phyloP scores from a whole-genome alignment of 2,888 invertebrate genomes.

The Aphrophora alni region DNA sequence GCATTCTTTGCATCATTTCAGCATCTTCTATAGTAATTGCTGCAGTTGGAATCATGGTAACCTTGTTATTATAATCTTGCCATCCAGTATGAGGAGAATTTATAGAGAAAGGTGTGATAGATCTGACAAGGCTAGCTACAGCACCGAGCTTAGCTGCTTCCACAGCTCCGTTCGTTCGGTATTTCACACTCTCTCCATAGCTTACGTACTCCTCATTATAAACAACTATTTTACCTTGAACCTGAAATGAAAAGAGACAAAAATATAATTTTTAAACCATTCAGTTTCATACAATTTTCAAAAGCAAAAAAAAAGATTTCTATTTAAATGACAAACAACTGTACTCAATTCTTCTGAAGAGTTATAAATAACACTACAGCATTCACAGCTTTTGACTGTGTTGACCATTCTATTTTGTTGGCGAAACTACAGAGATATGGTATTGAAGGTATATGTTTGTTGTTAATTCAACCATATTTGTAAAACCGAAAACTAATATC shows the following conservation, averaged over 20 bases:
- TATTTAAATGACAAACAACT: no score
- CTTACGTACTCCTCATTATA: slow-evolving; percentile 70
- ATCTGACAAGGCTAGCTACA: slow-evolving; percentile 75
- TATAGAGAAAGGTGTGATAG: slow-evolving; percentile 78
- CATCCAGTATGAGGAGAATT: slow-evolving; percentile 79
- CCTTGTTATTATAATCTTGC: slow-evolving; percentile 66
- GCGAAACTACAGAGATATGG: no score
- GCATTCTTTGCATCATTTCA: slow-evolving; percentile 70
- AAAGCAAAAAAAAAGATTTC: no score
- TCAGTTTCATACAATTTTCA: no score
- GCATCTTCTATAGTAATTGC: slow-evolving; percentile 82
- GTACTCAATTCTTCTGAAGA: no score
- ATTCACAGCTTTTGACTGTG: no score
- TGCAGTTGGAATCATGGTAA: slow-evolving; percentile 73
- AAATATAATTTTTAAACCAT: background rate
- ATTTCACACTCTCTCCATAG: slow-evolving; percentile 71
- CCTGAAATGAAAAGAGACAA: slow-evolving; percentile 55
- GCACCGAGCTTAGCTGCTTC: slow-evolving; percentile 77
- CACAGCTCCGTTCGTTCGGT: slow-evolving; percentile 70
- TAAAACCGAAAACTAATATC: no score
- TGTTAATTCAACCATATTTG: no score
- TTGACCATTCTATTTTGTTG: no score
- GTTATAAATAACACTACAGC: no score
- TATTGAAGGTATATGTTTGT: no score
- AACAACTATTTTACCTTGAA: slow-evolving; percentile 76